Evolutionary conservation across 2,888 invertebrate species (phyloP).

Genomic region (Lampropteryx suffumata): DNA sequence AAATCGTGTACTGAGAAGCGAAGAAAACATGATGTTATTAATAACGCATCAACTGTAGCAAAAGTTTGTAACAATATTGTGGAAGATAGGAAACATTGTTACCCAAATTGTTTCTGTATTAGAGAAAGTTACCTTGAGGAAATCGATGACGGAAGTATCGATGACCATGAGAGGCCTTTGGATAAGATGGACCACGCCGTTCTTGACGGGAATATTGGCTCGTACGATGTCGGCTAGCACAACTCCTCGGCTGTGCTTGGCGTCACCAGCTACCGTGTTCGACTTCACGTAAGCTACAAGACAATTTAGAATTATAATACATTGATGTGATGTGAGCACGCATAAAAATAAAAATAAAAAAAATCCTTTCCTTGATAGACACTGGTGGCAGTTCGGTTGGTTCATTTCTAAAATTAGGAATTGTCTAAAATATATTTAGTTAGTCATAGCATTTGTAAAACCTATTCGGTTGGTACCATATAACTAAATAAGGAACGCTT

Average conservation of each 20-base stretch:
- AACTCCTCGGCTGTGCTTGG: slow-evolving; percentile 90
- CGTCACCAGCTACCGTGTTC: slow-evolving; percentile 90
- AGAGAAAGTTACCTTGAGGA: slow-evolving; percentile 86
- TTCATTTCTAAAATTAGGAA: no score
- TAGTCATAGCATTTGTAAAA: no score
- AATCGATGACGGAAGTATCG: slow-evolving; percentile 93
- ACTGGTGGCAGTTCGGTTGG: no score
- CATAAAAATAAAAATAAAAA: no score
- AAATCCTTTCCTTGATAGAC: no score
- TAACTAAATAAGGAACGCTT: no score
- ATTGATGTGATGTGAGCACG: no score
- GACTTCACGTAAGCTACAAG: slow-evolving; percentile 92
- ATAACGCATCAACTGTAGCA: slow-evolving; percentile 17
- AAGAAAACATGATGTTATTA: slow-evolving; percentile 12
- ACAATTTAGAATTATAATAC: not conserved
- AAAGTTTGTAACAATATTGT: slow-evolving; percentile 12
- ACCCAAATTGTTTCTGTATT: slow-evolving; percentile 6
- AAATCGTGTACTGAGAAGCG: slow-evolving; percentile 21
- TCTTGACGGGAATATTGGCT: slow-evolving; percentile 95
- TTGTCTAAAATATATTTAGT: no score
- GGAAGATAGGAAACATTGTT: slow-evolving; percentile 7
- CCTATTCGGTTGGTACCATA: no score
- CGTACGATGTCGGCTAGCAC: slow-evolving; percentile 94
- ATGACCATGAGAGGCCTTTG: slow-evolving; percentile 95
- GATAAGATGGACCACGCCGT: slow-evolving; percentile 96